Base-by-base conservation (phyloP, 1,140 invertebrate species). In the Palaemon carinicauda region DNA sequence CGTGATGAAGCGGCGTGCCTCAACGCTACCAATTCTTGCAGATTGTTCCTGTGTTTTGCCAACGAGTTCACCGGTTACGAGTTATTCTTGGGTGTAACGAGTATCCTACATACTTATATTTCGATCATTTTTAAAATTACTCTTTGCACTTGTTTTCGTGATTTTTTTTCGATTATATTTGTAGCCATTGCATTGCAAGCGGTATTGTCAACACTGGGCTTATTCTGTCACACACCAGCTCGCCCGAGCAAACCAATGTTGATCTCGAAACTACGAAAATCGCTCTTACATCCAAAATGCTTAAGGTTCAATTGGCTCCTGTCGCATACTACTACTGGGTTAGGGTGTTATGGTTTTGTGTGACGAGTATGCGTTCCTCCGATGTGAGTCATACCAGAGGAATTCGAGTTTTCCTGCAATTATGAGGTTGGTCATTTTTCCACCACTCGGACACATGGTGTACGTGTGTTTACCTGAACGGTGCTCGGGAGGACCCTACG, bases 331-430 rank as follows among this genome's bases (percentile, higher is more conserved):
- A 53, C 52, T 33, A 82, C 69, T 74, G 60, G 69, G 69, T 74
- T 53, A 79, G 77, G 77, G 77, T 82, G 81, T 73, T 73, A 74
- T 82, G 73, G 81, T 69, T 41, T 41, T 41, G 51, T 82, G 27
- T 60, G 69, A 31, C 12, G 24, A 29, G 69, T 65, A 27, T 21
- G 29, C 71, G 81, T 82, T 73, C 81, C 73, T 82, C n/a, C 41
- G 52, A 41, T 75, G 69, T 82, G 81, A 82, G 50, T 82, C 81
- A 82, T 27, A 54, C 50, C 52, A 10, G 60, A 74, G 81, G 81
- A 82, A 82, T 82, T 74, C 74, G 81, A 74, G n/a, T 53, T 71
- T 82, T 74, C 81, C 81, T 82, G 81, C 71, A 82, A 75, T 75
- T 82, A 27, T 53, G 81, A 53, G 71, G 65, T 51, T 74, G 51